Evolutionary conservation across 2,113 vertebrate genomes (phyloP), one percentile per base, ranked within the genome.

Genomic region (Tragelaphus scriptus): DNA sequence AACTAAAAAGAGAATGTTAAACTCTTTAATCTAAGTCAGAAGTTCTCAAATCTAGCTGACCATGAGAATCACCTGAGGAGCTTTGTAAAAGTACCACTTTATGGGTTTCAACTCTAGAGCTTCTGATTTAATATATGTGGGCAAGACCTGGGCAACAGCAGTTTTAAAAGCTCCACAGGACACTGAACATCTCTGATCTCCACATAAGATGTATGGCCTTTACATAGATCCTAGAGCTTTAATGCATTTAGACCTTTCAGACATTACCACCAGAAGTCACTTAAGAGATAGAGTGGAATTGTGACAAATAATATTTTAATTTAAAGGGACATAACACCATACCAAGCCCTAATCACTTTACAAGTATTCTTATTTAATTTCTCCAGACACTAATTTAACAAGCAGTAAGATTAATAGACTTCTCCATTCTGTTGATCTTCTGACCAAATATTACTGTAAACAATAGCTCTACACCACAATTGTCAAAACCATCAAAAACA

Each of bases 121-220:
- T 95, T 96, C 86, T 92, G 80, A 90, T 79, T 93, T 90, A 86
- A 90, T 82, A 93, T 61, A 75, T 81, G 14, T 44, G n/a, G 26
- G 13, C 85, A 40, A 90, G 75, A 58, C 59, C 84, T 75, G 23
- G 14, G 4, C 16, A 79, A 63, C 7, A 88, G 75, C 26, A 77
- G 21, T 88, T 95, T 94, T 85, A 71, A 95, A 88, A 91, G 30
- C 55, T 90, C 86, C 63, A 89, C 15, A 21, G 68, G 0, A 88
- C 28, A 11, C 47, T 96, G 85, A 97, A 55, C 51, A 36, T 82
- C 49, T 82, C 79, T 95, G 75, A 97, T 89, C 89, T 84, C 40
- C 3, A 91, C 59, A 71, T 65, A 86, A 95, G 84, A 87, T 51
- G 51, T 49, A 86, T 16, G 30, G 91, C 58, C 68, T 95, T 93